Evolutionary conservation across 2,797 vertebrate genomes (phyloP).

Genomic region (Melanotaenia trifasciata): DNA sequence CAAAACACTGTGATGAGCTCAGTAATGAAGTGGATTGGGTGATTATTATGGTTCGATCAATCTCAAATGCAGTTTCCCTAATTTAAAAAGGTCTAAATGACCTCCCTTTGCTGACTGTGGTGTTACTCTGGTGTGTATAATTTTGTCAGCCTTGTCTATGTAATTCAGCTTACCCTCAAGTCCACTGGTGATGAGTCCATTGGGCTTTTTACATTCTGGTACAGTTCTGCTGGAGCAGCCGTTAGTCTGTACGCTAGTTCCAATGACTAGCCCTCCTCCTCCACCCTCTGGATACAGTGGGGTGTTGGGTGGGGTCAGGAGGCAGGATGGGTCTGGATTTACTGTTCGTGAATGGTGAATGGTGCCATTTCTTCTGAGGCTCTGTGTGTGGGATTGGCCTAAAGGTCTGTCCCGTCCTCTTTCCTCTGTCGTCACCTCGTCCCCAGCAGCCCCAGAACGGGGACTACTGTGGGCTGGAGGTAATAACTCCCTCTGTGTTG

Average conservation of each 20-base stretch:
- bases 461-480: conserved; percentile 77
- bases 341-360: conserved; percentile 62
- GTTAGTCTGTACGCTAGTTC: conserved; percentile 61
- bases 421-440: conserved; percentile 52
- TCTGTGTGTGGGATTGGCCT: conserved; percentile 74
- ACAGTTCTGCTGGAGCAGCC: conserved; percentile 67
- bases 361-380: conserved; percentile 75
- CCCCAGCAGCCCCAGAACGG: conserved; percentile 58
- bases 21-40: not conserved
- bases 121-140: conserved; percentile 9
- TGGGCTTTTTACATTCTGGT: conserved; percentile 81
- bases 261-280: conserved; percentile 24
- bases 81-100: not conserved
- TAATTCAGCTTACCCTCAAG: conserved; percentile 84
- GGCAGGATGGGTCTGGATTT: conserved; percentile 86
- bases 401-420: conserved; percentile 56
- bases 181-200: conserved; percentile 76
- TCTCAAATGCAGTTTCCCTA: not conserved
- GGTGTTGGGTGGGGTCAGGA: conserved; percentile 91
- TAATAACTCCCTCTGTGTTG: conserved; percentile 78
- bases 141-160: conserved; percentile 20
- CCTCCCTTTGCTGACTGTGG: not conserved
- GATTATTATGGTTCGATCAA: not conserved
- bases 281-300: conserved; percentile 86
- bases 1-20: not conserved